Conservation (phyloP, 2,797 vertebrate species). For the Trachops cirrhosus region DNA sequence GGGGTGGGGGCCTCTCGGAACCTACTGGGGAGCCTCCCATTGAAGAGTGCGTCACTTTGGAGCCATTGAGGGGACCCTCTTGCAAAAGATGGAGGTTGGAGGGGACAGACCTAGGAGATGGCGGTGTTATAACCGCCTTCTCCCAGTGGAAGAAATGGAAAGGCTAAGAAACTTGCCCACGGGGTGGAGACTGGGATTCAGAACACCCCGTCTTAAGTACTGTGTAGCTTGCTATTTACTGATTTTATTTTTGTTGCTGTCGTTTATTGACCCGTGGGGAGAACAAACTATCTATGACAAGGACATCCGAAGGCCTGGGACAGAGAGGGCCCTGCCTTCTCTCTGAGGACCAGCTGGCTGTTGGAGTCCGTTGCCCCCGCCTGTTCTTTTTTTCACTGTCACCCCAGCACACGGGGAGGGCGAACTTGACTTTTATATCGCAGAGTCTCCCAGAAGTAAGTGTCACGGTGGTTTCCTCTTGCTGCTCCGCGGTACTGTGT, state of each 20-base stretch:
- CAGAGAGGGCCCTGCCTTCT: not conserved
- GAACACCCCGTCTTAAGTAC: not conserved
- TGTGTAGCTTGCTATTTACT: not conserved
- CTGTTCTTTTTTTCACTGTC: not conserved
- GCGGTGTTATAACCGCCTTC: not conserved
- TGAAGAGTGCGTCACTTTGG: not conserved
- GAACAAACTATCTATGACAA: not conserved
- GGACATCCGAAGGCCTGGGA: not conserved
- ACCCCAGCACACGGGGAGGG: not conserved
- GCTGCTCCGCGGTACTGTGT: not conserved
- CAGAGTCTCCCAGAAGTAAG: not conserved
- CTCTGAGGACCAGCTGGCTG: rapidly evolving
- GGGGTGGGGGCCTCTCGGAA: not conserved
- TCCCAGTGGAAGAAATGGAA: not conserved
- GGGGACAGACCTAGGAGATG: not conserved
- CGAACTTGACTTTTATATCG: not conserved
- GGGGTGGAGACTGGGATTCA: too few species aligned
- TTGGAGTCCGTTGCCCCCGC: rapidly evolving
- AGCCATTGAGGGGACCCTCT: not conserved
- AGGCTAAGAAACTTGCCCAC: not conserved
- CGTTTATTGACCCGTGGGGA: not conserved
- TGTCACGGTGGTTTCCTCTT: not conserved
- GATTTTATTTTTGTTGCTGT: not conserved
- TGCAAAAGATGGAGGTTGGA: not conserved
- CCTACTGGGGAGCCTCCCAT: not conserved